phyloP scores from a whole-genome alignment of 2,888 invertebrate species.

The Ethmia dodecea region DNA sequence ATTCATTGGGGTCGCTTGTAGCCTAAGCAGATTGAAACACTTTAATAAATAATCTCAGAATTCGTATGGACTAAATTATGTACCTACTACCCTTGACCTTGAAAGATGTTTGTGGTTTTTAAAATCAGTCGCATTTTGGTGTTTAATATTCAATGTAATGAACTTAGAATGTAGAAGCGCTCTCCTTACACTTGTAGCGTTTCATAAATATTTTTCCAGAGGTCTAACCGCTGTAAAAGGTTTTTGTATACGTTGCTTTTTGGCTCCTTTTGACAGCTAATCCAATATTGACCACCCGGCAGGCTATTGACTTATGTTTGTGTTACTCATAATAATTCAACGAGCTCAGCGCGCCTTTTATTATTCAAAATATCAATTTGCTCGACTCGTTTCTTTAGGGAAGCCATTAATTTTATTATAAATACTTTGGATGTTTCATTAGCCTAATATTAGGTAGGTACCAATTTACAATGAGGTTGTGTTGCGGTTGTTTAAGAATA shows the following conservation, averaged over 20 bases:
- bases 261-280: conserved; percentile 76
- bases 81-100: too few species aligned
- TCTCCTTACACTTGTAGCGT: conserved; percentile 42
- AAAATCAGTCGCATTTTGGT: too few species aligned
- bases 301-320: conserved; percentile 77
- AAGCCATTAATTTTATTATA: conserved; percentile 36
- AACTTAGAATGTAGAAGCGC: conserved; percentile 23
- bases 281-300: conserved; percentile 75
- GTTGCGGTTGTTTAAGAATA: too few species aligned
- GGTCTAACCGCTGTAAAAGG: conserved; percentile 73
- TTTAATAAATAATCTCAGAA: too few species aligned
- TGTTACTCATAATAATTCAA: conserved; percentile 74
- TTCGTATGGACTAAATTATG: too few species aligned
- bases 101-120: too few species aligned
- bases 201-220: conserved; percentile 72
- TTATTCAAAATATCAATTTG: conserved; percentile 77
- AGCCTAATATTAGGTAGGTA: conserved; percentile 70
- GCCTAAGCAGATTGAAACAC: too few species aligned
- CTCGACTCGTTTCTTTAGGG: conserved; percentile 54
- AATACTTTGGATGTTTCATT: conserved; percentile 39
- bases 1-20: too few species aligned
- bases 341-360: conserved; percentile 60
- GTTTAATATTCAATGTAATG: too few species aligned
- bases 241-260: conserved; percentile 78
- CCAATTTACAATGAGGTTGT: conserved; percentile 15